These are phyloP conservation scores for Sparus aurata DNA, from an alignment of 2,797 vertebrate genomes.

Conservation along the genomic window DNA sequence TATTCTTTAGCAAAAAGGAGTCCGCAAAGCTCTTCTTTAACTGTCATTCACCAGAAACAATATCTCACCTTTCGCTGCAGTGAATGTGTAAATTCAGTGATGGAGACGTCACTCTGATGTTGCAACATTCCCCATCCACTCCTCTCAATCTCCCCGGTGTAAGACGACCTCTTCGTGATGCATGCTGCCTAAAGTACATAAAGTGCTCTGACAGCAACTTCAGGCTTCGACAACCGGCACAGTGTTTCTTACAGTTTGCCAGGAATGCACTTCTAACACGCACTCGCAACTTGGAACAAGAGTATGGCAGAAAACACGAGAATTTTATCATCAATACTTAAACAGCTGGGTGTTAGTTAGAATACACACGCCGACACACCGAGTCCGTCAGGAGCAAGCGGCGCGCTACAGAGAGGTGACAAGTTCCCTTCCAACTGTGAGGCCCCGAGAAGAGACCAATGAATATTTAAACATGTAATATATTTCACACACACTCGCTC, in stretches of 20 bases:
- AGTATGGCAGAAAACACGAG: not conserved
- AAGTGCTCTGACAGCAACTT: not conserved
- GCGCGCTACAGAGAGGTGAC: conserved; percentile 28
- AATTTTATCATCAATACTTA: conserved; percentile 20
- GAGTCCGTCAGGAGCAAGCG: conserved; percentile 6
- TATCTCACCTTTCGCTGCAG: not conserved
- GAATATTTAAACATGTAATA: conserved; percentile 72
- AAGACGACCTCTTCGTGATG: not conserved
- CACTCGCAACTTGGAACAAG: not conserved
- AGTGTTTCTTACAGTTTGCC: not conserved
- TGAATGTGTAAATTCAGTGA: not conserved
- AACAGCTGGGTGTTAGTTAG: not conserved
- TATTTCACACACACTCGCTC: conserved; percentile 37
- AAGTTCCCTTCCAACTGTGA: conserved; percentile 20
- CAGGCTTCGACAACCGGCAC: not conserved
- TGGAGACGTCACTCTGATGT: not conserved
- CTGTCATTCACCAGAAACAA: too few species aligned
- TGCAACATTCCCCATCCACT: not conserved
- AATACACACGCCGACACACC: conserved; percentile 25
- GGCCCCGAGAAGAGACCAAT: conserved; percentile 39
- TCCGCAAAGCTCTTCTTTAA: not conserved
- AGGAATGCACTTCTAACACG: not conserved
- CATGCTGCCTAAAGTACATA: too few species aligned
- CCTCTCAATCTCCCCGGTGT: not conserved
- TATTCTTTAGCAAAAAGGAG: too few species aligned